Conservation (phyloP, 1,140 invertebrate genomes). For the Platyscapa corneri region DNA sequence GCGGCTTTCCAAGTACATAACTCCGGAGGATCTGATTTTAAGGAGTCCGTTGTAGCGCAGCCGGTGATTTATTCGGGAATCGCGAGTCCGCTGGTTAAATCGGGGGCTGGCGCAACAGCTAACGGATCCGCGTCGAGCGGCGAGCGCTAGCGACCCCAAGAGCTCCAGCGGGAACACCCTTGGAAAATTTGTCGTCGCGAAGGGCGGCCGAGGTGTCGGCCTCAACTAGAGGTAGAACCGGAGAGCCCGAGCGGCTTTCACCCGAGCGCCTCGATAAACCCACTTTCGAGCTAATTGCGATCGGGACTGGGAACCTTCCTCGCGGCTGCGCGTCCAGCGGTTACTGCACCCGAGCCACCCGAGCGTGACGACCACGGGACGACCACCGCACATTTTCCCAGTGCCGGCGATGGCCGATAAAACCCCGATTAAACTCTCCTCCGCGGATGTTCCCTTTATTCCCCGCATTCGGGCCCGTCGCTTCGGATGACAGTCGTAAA, state of each 20-base stretch:
- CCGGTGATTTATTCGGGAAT: not conserved
- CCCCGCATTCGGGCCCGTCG: too few species aligned
- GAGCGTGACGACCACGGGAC: not conserved
- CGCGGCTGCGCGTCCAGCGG: too few species aligned
- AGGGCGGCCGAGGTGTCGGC: too few species aligned
- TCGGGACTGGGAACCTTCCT: not conserved
- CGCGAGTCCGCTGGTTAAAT: not conserved
- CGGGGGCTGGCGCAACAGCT: too few species aligned
- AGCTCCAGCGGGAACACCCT: not conserved
- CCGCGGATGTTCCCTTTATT: not conserved
- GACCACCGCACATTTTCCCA: not conserved
- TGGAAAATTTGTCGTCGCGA: not conserved
- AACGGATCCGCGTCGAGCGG: too few species aligned
- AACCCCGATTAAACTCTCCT: not conserved
- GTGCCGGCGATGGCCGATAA: not conserved
- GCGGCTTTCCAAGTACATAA: slow-evolving; percentile 18
- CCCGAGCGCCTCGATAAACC: slow-evolving; percentile 10
- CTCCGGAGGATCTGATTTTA: slow-evolving; percentile 25
- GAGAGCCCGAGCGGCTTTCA: too few species aligned
- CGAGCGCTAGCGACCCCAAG: too few species aligned
- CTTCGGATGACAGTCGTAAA: too few species aligned
- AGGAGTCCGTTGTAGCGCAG: not conserved
- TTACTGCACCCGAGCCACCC: not conserved
- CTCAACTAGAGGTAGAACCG: too few species aligned
- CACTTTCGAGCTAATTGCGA: slow-evolving; percentile 24